Evolutionary conservation across 2,113 vertebrate species (phyloP).

Genomic region (Shinisaurus crocodilurus): DNA sequence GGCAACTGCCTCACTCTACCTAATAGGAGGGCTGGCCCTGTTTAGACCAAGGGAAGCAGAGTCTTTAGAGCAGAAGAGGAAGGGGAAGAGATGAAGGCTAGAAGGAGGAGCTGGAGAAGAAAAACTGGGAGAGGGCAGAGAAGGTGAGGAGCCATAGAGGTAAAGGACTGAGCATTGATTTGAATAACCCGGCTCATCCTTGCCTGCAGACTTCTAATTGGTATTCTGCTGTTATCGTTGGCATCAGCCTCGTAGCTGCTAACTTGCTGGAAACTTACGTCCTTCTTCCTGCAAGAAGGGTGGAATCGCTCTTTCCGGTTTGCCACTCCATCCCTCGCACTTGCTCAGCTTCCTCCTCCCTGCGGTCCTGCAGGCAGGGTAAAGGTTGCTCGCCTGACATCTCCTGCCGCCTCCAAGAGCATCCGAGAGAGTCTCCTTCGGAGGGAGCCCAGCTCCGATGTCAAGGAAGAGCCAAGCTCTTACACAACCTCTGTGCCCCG

Average conservation of each 20-base stretch:
- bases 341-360: neutral
- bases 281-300: neutral
- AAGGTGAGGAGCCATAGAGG: neutral
- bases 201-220: neutral
- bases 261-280: neutral
- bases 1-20: too few relatives aligned
- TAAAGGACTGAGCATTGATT: neutral
- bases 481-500: neutral
- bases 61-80: neutral
- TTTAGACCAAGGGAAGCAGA: neutral
- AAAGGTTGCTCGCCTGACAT: slow-evolving; percentile 7
- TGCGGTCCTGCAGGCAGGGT: neutral
- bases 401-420: slow-evolving; percentile 32
- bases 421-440: slow-evolving; percentile 30
- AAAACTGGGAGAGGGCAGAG: too few relatives aligned
- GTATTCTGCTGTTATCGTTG: neutral
- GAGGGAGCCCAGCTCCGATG: slow-evolving; percentile 24
- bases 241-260: neutral
- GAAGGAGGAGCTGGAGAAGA: neutral
- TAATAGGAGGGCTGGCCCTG: too few relatives aligned
- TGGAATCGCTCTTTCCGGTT: accelerated
- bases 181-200: neutral
- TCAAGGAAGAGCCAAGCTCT: slow-evolving; percentile 19
- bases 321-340: neutral
- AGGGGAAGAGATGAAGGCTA: neutral